Evolutionary conservation across 2,888 invertebrate genomes (phyloP), one percentile per base, ranked within the genome.

Genomic region (Chymomyza procnemis): DNA sequence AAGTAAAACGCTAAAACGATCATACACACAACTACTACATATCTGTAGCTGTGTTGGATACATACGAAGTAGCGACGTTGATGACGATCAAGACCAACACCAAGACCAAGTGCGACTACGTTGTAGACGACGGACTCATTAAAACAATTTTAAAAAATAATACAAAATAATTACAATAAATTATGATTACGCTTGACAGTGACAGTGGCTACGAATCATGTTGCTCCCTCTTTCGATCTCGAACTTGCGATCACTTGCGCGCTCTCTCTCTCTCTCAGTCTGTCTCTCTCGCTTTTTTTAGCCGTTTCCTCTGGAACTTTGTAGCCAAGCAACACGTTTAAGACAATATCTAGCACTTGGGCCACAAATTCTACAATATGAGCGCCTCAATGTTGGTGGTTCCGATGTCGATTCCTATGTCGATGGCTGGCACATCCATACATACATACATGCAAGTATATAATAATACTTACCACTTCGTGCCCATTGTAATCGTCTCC

Each of bases 111-210:
- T 65, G 61, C 69, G 67, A 67, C 69, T 70, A 70, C 77, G 67
- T 69, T 75, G 65, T 67, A 41, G 34, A 34, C 75, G 85, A 81
- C n/a, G n/a, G n/a, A n/a, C 86, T 85, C 84, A 85, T 85, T 85
- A 85, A 85, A 85, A 86, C 84, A 85, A 85, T 85, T 85, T 87
- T 83, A 77, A 85, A 84, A 87, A 87, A 87, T 87, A 87, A 87
- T 87, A 87, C 85, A 84, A 84, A 87, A 87, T 87, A 87, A 87
- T 87, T 87, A 85, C 86, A 87, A 87, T 85, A 87, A 87, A 87
- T 87, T 87, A 87, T 87, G 86, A 87, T 87, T 87, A 87, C 86
- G 87, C 82, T 79, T 85, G 86, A 80, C 84, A 85, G 87, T 86
- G 87, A 79, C 83, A 83, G 79, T 79, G 85, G 75, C 73, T 79